These are phyloP conservation scores for Melikaiella ostensackeni DNA, from an alignment of 2,888 invertebrate genomes.

Conservation along the genomic window DNA sequence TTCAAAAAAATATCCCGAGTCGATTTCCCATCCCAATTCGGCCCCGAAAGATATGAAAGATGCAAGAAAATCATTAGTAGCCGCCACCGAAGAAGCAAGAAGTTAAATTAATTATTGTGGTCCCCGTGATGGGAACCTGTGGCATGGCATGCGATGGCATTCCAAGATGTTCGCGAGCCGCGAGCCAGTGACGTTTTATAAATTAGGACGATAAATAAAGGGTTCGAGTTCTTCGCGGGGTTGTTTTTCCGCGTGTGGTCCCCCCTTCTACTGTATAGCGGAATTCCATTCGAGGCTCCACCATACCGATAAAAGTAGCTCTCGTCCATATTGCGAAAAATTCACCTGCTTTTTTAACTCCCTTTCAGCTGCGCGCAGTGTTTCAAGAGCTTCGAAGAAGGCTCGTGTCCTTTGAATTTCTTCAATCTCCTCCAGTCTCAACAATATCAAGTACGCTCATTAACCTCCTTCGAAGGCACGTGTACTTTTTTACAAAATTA, in stretches of 20 bases:
- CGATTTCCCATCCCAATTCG: constrained; percentile 31
- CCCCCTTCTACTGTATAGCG: constrained; percentile 42
- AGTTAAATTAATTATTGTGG: constrained; percentile 76
- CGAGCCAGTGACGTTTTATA: constrained; percentile 58
- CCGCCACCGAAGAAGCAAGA: constrained; percentile 65
- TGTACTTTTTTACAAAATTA: not conserved
- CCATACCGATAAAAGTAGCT: not conserved
- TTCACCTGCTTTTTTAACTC: constrained; percentile 21
- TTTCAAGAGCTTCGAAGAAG: constrained; percentile 17
- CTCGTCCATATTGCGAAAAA: constrained; percentile 8
- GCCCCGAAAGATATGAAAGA: constrained; percentile 48
- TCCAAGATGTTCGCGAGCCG: constrained; percentile 56
- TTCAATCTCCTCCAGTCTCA: not conserved
- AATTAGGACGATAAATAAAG: constrained; percentile 64
- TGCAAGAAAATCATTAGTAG: constrained; percentile 55
- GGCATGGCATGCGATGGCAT: constrained; percentile 45
- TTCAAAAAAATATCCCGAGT: not conserved
- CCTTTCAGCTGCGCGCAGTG: constrained; percentile 1
- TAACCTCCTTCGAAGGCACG: not conserved
- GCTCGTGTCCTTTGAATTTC: constrained; percentile 53
- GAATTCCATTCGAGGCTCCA: constrained; percentile 44
- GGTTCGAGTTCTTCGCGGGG: constrained; percentile 43
- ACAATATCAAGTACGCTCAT: not conserved
- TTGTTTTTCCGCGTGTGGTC: constrained; percentile 24
- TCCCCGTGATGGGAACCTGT: constrained; percentile 48